Evolutionary conservation across 53 echinoderm and acorn worm species (phyloP).

Genomic region (Apostichopus leukothele): DNA sequence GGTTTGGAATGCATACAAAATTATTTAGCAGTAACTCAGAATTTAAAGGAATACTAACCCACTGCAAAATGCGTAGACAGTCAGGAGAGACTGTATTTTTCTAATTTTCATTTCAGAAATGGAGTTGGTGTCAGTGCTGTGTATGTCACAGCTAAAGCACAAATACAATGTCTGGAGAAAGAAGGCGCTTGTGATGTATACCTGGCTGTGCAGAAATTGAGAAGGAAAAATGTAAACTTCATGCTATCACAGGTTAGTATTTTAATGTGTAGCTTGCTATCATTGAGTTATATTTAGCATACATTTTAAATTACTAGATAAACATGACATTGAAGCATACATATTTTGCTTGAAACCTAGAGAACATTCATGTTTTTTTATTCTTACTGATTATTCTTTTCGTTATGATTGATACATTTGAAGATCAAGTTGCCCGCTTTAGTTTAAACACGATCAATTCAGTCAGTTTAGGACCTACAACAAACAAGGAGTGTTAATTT

Average conservation of each 20-base stretch:
- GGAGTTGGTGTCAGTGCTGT: conserved; percentile 35
- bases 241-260: conserved; percentile 14
- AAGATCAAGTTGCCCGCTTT: neutral
- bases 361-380: neutral
- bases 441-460: neutral
- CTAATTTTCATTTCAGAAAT: conserved; percentile 9
- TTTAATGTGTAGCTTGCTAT: neutral
- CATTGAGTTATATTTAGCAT: neutral
- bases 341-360: neutral
- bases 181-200: conserved; percentile 27
- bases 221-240: neutral
- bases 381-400: neutral
- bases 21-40: too few relatives aligned
- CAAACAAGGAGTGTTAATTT: neutral
- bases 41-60: too few relatives aligned
- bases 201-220: neutral
- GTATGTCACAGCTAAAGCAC: conserved; percentile 1
- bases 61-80: too few relatives aligned
- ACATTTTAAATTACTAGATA: neutral
- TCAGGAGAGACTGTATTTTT: too few relatives aligned
- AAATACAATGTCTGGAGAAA: neutral
- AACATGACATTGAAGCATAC: neutral
- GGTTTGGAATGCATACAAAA: too few relatives aligned
- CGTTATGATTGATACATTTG: neutral
- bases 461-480: neutral